A percentile compares a stretch with the other conserved stretches of the same genome.
Conservation (phyloP, 2,113 vertebrate genomes). For the Emydura subglobosa region DNA sequence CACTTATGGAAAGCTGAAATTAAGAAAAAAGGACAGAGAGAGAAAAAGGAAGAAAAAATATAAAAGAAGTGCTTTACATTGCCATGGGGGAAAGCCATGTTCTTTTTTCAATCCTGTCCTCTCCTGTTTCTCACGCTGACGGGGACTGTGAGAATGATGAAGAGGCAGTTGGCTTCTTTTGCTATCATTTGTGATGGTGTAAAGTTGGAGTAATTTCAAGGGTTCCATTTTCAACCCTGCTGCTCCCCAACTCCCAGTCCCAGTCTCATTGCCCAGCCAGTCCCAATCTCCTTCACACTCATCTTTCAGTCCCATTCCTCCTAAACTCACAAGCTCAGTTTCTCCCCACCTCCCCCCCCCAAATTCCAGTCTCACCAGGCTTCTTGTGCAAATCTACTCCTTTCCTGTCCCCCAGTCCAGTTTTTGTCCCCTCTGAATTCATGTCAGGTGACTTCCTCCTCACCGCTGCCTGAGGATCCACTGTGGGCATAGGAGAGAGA, state of each 20-base stretch:
- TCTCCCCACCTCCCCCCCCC: neutral
- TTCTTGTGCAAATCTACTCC: neutral
- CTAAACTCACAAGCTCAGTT: neutral
- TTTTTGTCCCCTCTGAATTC: neutral
- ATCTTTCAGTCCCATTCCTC: neutral
- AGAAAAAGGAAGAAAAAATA: neutral
- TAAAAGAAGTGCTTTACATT: neutral
- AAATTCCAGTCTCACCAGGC: neutral
- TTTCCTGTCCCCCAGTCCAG: neutral
- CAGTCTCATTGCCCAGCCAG: neutral
- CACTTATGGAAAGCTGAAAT: constrained; percentile 50
- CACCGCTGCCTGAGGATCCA: constrained; percentile 3
- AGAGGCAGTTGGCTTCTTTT: neutral
- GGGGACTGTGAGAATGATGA: neutral
- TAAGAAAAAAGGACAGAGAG: neutral
- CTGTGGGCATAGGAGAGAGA: constrained; percentile 8
- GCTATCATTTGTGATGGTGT: neutral
- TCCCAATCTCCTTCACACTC: neutral
- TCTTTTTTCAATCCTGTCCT: neutral
- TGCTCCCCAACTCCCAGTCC: too few species aligned
- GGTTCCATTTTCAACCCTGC: too few species aligned
- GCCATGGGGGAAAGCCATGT: neutral
- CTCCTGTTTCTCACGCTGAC: neutral
- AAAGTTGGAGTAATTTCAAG: neutral
- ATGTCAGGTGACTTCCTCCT: neutral